These are phyloP conservation scores for Caloenas nicobarica DNA, from an alignment of 2,113 vertebrate species.

Conservation along the genomic window DNA sequence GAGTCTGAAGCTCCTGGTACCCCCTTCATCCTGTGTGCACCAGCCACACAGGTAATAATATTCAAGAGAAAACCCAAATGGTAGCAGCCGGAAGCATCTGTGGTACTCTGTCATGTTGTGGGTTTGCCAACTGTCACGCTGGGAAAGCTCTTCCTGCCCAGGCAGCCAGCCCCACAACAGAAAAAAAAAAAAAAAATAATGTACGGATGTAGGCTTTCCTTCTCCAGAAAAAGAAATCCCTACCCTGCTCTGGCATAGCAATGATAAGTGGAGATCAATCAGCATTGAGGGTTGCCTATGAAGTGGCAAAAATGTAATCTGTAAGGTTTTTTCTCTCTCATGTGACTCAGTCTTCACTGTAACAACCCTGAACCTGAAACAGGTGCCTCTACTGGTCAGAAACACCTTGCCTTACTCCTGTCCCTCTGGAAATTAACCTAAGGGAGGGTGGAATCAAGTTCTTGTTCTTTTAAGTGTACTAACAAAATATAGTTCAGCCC, in stretches of 20 bases:
- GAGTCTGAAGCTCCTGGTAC: not conserved
- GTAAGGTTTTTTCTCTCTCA: not conserved
- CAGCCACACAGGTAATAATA: not conserved
- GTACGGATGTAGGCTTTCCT: not conserved
- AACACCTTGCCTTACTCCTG: not conserved
- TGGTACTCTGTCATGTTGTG: not conserved
- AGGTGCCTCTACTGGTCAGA: not conserved
- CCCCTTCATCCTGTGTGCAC: not conserved
- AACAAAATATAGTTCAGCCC: not conserved
- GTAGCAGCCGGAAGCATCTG: conserved; percentile 8
- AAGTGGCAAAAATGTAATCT: not conserved
- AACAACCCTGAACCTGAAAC: not conserved
- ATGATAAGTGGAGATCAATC: not conserved
- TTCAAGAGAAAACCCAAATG: not conserved
- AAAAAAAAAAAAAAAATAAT: no score
- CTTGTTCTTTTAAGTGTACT: not conserved
- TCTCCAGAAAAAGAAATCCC: not conserved
- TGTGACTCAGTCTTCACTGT: not conserved
- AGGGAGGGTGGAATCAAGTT: not conserved
- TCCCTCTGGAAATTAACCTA: not conserved
- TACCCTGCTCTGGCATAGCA: not conserved
- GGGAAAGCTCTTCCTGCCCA: not conserved
- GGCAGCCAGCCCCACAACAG: not conserved
- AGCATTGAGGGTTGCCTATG: not conserved
- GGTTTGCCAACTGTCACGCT: not conserved